Conservation (phyloP, 2,113 vertebrate genomes). For the Passer montanus region DNA sequence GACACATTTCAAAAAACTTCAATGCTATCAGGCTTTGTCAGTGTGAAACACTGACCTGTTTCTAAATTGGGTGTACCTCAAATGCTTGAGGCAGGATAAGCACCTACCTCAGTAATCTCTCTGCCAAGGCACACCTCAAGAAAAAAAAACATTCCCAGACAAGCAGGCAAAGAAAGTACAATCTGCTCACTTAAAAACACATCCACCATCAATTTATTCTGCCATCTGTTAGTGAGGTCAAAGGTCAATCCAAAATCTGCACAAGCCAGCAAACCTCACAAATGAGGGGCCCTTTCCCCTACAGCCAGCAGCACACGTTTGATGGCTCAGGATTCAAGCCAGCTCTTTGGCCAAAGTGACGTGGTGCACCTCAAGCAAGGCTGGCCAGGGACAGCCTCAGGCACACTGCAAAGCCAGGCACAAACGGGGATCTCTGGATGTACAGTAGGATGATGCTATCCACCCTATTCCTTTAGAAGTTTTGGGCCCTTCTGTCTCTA, state of each 20-base stretch:
- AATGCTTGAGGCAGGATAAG: background rate
- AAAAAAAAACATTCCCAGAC: background rate
- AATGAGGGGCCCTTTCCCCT: background rate
- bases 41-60: background rate
- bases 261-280: background rate
- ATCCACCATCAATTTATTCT: background rate
- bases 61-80: background rate
- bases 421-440: background rate
- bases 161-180: background rate
- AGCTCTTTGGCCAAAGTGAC: background rate
- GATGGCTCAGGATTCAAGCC: background rate
- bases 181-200: background rate
- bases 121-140: background rate
- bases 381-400: background rate
- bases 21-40: rapidly evolving
- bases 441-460: background rate
- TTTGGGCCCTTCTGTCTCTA: background rate
- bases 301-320: background rate
- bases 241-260: background rate
- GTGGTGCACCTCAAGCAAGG: rapidly evolving
- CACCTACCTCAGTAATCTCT: background rate
- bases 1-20: background rate
- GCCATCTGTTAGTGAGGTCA: background rate
- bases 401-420: background rate
- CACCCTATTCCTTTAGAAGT: background rate